Base-by-base conservation (phyloP, 2,888 invertebrate genomes). In the Cosmopolites sordidus region DNA sequence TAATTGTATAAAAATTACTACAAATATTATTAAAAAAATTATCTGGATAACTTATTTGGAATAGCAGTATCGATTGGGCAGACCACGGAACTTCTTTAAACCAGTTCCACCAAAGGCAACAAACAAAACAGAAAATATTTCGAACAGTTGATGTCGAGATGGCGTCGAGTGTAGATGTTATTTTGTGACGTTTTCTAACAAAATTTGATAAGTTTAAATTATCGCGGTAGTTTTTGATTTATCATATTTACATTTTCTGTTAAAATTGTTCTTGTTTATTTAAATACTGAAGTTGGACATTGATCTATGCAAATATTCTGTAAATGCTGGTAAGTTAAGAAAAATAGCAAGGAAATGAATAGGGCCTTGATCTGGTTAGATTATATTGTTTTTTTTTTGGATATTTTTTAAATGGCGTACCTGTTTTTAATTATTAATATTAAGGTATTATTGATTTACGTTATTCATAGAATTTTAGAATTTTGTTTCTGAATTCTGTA, bases 81-180 rank as follows among this genome's bases (percentile, higher is more conserved):
- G 40, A 43, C 41, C 41, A 39, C 37, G 22, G 16, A 43, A 38
- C 47, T 43, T 48, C 54, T 30, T 46, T 27, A 50, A 44, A 46
- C 51, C 54, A 50, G 47, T 47, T 39, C 47, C 39, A 47, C 40
- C 47, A 47, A 39, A 38, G 39, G 39, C 47, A 47, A 47, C 47
- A 47, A 47, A 47, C 47, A 47, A 47, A 47, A 47, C 47, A 47
- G 43, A 43, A 47, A 47, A 47, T 47, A 51, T 44, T 41, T 46
- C 37, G 55, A 51, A 53, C 60, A 71, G 71, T 71, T 66, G 58
- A 62, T 59, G 60, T 64, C 64, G 70, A 68, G 70, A 70, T 70
- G 69, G 69, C 68, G 69, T 64, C 60, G 58, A 61, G 65, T 57
- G 58, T 60, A 65, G 58, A 62, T 49, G 46, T 58, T 59, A 67